These are phyloP conservation scores for Rotaria macrura DNA, from an alignment of 2,888 invertebrate species.

Conservation along the genomic window DNA sequence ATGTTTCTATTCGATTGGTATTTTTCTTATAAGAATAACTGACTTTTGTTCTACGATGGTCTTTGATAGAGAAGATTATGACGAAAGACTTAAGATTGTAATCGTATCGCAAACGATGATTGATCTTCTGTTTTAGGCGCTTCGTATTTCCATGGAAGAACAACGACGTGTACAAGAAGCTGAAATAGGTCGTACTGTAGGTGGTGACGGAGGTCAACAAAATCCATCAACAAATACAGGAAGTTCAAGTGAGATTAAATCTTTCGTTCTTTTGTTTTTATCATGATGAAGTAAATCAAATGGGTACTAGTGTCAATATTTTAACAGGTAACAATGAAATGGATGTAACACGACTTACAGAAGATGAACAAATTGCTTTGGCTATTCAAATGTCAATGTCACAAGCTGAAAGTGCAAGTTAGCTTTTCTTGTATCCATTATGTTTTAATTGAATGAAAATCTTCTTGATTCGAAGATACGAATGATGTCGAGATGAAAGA, in stretches of 20 bases:
- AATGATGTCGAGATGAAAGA: slow-evolving; percentile 33
- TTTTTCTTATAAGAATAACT: too few species aligned
- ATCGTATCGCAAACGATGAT: too few species aligned
- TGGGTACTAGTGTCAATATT: background rate
- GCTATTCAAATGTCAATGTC: slow-evolving; percentile 89
- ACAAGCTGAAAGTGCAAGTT: background rate
- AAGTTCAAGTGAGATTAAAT: slow-evolving; percentile 9
- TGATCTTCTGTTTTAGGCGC: slow-evolving; percentile 42
- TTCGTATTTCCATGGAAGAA: slow-evolving; percentile 55
- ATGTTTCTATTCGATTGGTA: too few species aligned
- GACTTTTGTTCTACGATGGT: too few species aligned
- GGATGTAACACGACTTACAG: slow-evolving; percentile 64
- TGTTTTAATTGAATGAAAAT: background rate
- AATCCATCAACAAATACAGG: slow-evolving; percentile 34
- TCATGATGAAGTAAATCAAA: background rate
- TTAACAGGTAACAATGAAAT: background rate
- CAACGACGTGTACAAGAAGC: slow-evolving; percentile 53
- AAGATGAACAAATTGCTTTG: slow-evolving; percentile 96
- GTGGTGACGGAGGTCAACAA: background rate
- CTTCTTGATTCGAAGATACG: background rate
- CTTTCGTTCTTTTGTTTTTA: slow-evolving; percentile 19
- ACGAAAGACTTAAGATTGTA: too few species aligned
- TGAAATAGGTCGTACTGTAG: slow-evolving; percentile 41
- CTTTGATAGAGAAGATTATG: too few species aligned
- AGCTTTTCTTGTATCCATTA: too few species aligned